These are phyloP conservation scores for Podargus strigoides DNA, from an alignment of 2,797 vertebrate genomes.

Conservation along the genomic window DNA sequence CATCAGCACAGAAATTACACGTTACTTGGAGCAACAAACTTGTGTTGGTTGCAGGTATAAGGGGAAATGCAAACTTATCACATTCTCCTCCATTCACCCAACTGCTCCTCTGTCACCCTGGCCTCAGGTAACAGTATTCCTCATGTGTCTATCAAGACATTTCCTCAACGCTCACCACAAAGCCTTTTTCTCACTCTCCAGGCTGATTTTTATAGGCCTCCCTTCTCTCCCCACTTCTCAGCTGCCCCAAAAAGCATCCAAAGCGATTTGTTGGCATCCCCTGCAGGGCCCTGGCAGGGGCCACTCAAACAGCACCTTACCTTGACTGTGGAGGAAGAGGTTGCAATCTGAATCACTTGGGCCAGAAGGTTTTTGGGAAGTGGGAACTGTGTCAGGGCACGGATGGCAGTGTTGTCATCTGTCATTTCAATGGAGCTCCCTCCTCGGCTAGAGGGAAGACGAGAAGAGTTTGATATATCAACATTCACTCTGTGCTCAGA, in stretches of 20 bases:
- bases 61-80: not conserved
- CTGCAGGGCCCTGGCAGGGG: not conserved
- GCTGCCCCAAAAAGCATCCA: not conserved
- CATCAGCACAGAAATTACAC: not conserved
- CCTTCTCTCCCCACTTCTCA: not conserved
- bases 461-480: not conserved
- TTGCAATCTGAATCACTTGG: conserved; percentile 87
- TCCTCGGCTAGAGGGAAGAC: not conserved
- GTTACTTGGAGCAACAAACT: not conserved
- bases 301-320: conserved; percentile 60
- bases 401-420: conserved; percentile 65
- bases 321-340: conserved; percentile 76
- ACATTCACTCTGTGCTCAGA: not conserved
- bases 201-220: not conserved
- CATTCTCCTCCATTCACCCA: not conserved
- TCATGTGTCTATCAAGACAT: not conserved
- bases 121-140: not conserved
- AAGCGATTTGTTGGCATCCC: not conserved
- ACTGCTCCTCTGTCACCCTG: not conserved
- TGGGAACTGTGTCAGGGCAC: conserved; percentile 85
- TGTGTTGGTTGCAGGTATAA: not conserved
- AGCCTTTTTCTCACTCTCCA: not conserved
- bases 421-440: conserved; percentile 75
- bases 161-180: not conserved
- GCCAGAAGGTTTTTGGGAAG: conserved; percentile 85